Conservation (phyloP, 2,888 invertebrate genomes). For the Adela reaumurella region DNA sequence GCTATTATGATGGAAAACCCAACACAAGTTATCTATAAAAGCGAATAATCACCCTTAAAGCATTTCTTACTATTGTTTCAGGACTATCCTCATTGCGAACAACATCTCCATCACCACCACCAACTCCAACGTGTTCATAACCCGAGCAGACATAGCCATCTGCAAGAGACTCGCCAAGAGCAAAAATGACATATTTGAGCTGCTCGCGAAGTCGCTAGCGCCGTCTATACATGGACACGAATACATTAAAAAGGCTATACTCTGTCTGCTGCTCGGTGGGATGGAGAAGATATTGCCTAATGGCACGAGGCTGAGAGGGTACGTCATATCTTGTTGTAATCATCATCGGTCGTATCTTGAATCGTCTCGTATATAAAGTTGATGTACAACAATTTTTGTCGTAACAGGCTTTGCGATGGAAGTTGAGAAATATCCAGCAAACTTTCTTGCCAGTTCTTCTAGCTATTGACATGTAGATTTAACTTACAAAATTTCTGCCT, state of each 20-base stretch:
- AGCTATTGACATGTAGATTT: too few species aligned
- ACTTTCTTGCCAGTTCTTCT: too few species aligned
- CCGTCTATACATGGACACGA: slow-evolving; percentile 98
- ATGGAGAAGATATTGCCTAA: slow-evolving; percentile 91
- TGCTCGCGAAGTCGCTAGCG: slow-evolving; percentile 87
- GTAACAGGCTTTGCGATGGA: too few species aligned
- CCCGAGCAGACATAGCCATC: slow-evolving; percentile 81
- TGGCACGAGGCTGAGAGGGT: slow-evolving; percentile 88
- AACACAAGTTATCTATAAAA: too few species aligned
- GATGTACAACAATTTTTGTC: too few species aligned
- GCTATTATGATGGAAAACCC: too few species aligned
- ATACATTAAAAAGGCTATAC: slow-evolving; percentile 92
- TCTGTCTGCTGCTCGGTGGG: slow-evolving; percentile 92
- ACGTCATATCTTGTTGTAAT: too few species aligned
- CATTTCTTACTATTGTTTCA: slow-evolving; percentile 46
- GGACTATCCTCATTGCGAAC: slow-evolving; percentile 91
- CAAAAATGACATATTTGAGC: slow-evolving; percentile 78
- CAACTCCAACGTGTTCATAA: slow-evolving; percentile 73
- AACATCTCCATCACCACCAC: slow-evolving; percentile 88
- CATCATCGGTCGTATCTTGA: too few species aligned
- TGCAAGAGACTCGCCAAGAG: slow-evolving; percentile 79
- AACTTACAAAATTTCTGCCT: too few species aligned
- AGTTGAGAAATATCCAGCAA: too few species aligned
- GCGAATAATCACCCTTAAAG: too few species aligned
- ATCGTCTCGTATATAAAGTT: too few species aligned